A percentile compares a stretch with the other conserved stretches of the same genome.
phyloP scores from a whole-genome alignment of 2,888 invertebrate species.

The Lingula anatina region DNA sequence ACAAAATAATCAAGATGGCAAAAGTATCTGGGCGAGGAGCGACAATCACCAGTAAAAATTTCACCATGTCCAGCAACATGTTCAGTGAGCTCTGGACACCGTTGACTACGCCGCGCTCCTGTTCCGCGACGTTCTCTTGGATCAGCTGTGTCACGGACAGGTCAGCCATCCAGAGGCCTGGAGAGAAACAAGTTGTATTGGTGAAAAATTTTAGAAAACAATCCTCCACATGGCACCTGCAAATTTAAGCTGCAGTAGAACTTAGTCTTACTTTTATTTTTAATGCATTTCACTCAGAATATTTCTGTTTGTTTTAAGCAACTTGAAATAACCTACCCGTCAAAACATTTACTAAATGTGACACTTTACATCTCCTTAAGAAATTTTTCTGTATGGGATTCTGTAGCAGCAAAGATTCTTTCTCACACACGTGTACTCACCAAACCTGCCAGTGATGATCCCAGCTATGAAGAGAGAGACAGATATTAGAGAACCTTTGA shows the following conservation, averaged over 20 bases:
- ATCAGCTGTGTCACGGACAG: constrained; percentile 56
- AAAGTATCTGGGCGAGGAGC: constrained; percentile 53
- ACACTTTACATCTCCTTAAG: too few species aligned
- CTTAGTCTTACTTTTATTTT: too few species aligned
- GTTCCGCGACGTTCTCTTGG: constrained; percentile 54
- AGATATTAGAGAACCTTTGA: constrained; percentile 22
- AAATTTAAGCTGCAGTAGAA: too few species aligned
- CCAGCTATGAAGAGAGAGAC: constrained; percentile 39
- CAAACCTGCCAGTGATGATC: constrained; percentile 43
- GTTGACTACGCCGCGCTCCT: constrained; percentile 54
- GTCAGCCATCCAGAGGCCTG: constrained; percentile 58
- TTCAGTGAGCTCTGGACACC: constrained; percentile 58
- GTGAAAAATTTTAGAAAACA: too few species aligned
- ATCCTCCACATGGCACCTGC: too few species aligned
- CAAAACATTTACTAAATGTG: too few species aligned
- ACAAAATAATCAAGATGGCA: constrained; percentile 54
- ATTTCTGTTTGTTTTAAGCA: too few species aligned
- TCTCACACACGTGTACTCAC: constrained; percentile 27
- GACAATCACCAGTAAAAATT: constrained; percentile 54
- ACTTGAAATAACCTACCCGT: too few species aligned
- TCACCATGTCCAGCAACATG: constrained; percentile 55
- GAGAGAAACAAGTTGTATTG: too few species aligned
- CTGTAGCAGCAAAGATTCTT: too few species aligned
- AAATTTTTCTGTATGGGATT: too few species aligned
- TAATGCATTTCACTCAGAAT: too few species aligned